These are phyloP conservation scores for Hyles euphorbiae DNA, from an alignment of 1,140 invertebrate species.

Conservation along the genomic window DNA sequence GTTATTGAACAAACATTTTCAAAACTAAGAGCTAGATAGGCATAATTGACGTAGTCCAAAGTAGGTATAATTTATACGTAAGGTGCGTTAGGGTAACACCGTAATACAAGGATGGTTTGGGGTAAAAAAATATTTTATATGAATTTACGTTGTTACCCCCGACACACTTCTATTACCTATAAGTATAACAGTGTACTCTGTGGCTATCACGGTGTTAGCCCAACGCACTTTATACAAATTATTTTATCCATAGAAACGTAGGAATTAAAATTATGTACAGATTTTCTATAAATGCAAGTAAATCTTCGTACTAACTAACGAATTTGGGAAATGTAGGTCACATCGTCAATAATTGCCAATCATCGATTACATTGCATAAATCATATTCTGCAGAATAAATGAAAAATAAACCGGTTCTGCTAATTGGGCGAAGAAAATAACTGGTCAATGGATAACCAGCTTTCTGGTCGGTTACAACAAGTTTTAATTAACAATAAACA, in stretches of 20 bases:
- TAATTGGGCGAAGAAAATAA: slow-evolving; percentile 22
- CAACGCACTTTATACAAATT: not conserved
- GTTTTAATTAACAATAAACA: not conserved
- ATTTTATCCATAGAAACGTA: not conserved
- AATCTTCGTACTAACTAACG: too few species aligned
- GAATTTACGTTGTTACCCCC: too few species aligned
- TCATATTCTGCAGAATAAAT: not conserved
- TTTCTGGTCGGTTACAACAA: too few species aligned
- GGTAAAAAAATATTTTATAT: too few species aligned
- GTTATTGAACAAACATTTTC: too few species aligned
- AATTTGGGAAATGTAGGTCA: slow-evolving; percentile 19
- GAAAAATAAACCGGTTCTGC: slow-evolving; percentile 21
- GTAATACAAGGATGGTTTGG: too few species aligned
- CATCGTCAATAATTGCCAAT: slow-evolving; percentile 1
- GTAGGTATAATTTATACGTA: too few species aligned
- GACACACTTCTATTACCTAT: too few species aligned
- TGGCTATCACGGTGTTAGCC: not conserved
- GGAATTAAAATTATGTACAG: not conserved
- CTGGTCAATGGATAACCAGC: not conserved
- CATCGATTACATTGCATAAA: not conserved
- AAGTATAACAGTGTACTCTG: too few species aligned
- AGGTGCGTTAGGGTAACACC: too few species aligned
- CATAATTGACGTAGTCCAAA: too few species aligned
- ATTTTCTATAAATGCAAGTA: not conserved
- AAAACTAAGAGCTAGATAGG: too few species aligned